These are phyloP conservation scores for Epinephelus coioides DNA, from an alignment of 2,797 vertebrate species.

Conservation along the genomic window DNA sequence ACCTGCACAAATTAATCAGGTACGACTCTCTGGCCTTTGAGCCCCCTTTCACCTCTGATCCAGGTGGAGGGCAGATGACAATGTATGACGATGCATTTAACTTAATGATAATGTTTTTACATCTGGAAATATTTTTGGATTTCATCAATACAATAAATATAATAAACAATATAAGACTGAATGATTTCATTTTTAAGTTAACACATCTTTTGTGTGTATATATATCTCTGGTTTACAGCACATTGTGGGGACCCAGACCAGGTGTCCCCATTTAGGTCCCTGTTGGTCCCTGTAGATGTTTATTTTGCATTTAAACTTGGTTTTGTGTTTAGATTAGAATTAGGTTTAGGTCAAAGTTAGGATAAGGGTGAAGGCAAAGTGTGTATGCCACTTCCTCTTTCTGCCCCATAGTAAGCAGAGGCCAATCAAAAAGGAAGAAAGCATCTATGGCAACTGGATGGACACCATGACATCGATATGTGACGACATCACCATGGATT, in stretches of 20 bases:
- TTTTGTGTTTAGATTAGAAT: not conserved
- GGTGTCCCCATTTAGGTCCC: no score
- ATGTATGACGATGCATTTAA: no score
- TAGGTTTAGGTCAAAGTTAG: not conserved
- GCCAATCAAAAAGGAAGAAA: conserved; percentile 77
- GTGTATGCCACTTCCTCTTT: conserved; percentile 6
- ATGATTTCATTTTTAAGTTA: not conserved
- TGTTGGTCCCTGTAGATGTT: not conserved
- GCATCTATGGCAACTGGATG: conserved; percentile 86
- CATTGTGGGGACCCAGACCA: not conserved
- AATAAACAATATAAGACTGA: not conserved
- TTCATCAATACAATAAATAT: not conserved
- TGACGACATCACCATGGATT: conserved; percentile 74
- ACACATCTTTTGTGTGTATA: no score
- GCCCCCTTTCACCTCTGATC: no score
- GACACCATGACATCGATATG: conserved; percentile 84
- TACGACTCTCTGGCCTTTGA: conserved; percentile 23
- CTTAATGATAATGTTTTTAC: no score
- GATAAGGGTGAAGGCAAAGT: not conserved
- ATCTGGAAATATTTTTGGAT: not conserved
- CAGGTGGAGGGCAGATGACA: no score
- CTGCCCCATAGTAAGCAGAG: conserved; percentile 67
- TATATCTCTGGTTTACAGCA: not conserved
- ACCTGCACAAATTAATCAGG: conserved; percentile 83
- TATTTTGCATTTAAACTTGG: not conserved